These are phyloP conservation scores for Prenolepis imparis DNA, from an alignment of 2,888 invertebrate genomes.

Conservation along the genomic window DNA sequence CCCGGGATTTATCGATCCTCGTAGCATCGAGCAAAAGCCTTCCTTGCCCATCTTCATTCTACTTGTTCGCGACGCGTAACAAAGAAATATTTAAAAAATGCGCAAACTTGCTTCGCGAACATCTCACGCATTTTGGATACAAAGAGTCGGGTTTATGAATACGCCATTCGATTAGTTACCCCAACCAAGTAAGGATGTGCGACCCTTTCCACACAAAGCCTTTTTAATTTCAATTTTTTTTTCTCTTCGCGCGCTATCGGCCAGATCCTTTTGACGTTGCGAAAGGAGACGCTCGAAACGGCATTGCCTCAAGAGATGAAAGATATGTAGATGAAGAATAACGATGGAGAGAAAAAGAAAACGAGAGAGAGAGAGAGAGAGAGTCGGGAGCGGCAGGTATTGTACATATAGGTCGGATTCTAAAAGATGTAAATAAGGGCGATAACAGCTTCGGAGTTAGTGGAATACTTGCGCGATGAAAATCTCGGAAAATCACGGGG, in stretches of 20 bases:
- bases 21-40: slow-evolving; percentile 5
- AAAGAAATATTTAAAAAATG: neutral
- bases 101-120: slow-evolving; percentile 3
- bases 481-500: slow-evolving; percentile 33
- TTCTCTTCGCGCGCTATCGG: neutral
- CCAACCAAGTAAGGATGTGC: neutral
- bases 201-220: neutral
- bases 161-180: slow-evolving; percentile 19
- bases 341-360: neutral
- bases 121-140: slow-evolving; percentile 2
- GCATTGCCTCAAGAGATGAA: slow-evolving; percentile 36
- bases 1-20: slow-evolving; percentile 44
- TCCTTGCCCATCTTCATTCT: neutral
- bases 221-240: slow-evolving; percentile 7
- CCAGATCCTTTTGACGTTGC: slow-evolving; percentile 22
- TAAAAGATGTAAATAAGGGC: slow-evolving; percentile 58
- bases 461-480: slow-evolving; percentile 43
- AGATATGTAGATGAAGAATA: slow-evolving; percentile 48
- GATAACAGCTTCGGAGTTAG: slow-evolving; percentile 54
- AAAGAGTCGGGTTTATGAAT: slow-evolving; percentile 18
- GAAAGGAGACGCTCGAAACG: slow-evolving; percentile 31
- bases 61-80: slow-evolving; percentile 8
- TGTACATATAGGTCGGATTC: slow-evolving; percentile 29
- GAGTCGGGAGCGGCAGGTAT: slow-evolving; percentile 26
- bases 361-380: no score